These are phyloP conservation scores for Protobothrops flavoviridis DNA, from an alignment of 2,113 vertebrate genomes.

Conservation along the genomic window DNA sequence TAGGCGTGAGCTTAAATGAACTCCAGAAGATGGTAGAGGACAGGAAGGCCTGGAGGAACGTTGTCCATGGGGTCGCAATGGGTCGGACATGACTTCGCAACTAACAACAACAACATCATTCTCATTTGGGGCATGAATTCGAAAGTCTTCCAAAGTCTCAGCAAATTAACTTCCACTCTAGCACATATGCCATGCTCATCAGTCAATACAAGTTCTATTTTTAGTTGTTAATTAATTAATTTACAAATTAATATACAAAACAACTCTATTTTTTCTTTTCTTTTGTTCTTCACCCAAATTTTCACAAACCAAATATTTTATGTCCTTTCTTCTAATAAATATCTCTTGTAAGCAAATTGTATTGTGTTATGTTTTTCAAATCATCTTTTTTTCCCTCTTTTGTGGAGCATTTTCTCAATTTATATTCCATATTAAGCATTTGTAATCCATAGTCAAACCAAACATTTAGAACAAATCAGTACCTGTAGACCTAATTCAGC, in stretches of 20 bases:
- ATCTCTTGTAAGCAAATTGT: neutral
- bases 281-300: neutral
- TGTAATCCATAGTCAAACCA: neutral
- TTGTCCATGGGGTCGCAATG: too few relatives aligned
- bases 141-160: neutral
- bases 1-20: too few relatives aligned
- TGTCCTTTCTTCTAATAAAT: neutral
- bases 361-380: neutral
- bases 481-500: neutral
- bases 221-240: neutral
- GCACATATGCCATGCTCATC: neutral
- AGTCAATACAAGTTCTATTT: neutral
- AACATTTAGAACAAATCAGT: neutral
- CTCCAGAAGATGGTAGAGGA: too few relatives aligned
- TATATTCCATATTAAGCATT: neutral
- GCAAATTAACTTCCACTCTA: neutral
- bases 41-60: too few relatives aligned
- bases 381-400: neutral
- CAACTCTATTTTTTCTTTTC: neutral
- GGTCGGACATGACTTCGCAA: too few relatives aligned
- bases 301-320: neutral
- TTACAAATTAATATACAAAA: neutral
- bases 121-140: neutral
- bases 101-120: neutral
- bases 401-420: neutral